Conservation (phyloP, 2,113 vertebrate species). For the Gambusia holbrooki region DNA sequence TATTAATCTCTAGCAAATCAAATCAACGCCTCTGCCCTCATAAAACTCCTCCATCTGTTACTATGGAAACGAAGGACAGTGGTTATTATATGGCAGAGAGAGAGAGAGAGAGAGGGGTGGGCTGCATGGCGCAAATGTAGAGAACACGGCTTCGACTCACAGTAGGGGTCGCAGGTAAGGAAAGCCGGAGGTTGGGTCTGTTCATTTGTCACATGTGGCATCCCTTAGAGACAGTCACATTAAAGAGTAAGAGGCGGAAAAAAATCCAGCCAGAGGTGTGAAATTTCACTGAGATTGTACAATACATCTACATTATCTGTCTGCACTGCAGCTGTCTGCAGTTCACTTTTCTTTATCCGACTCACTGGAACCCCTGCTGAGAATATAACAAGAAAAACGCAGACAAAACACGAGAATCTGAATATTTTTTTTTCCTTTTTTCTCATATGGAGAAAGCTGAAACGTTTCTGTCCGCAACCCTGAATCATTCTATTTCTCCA, state of each 20-base stretch:
- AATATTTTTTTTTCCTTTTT: background rate
- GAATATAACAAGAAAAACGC: conserved; percentile 1
- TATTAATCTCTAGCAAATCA: conserved; percentile 68
- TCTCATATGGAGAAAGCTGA: background rate
- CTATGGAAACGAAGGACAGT: conserved; percentile 72
- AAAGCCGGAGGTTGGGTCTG: conserved; percentile 23
- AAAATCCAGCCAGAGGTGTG: conserved; percentile 28
- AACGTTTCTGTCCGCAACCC: background rate
- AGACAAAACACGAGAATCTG: background rate
- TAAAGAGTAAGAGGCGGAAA: conserved; percentile 16
- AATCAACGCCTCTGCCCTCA: conserved; percentile 54
- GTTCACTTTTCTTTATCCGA: too few relatives aligned
- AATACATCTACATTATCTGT: conserved; percentile 22
- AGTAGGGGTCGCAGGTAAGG: conserved; percentile 7
- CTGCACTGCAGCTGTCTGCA: background rate
- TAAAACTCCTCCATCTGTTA: conserved; percentile 60
- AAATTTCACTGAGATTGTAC: conserved; percentile 33
- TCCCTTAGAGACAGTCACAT: conserved; percentile 42
- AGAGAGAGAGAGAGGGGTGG: background rate
- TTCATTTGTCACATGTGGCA: conserved; percentile 27
- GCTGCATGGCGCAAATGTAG: conserved; percentile 23
- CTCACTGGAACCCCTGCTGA: conserved; percentile 20
- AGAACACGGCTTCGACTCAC: conserved; percentile 29
- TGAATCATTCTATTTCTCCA: background rate
- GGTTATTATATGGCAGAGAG: conserved; percentile 12